phyloP scores from a whole-genome alignment of 2,797 vertebrate species.

The Spheniscus humboldti region DNA sequence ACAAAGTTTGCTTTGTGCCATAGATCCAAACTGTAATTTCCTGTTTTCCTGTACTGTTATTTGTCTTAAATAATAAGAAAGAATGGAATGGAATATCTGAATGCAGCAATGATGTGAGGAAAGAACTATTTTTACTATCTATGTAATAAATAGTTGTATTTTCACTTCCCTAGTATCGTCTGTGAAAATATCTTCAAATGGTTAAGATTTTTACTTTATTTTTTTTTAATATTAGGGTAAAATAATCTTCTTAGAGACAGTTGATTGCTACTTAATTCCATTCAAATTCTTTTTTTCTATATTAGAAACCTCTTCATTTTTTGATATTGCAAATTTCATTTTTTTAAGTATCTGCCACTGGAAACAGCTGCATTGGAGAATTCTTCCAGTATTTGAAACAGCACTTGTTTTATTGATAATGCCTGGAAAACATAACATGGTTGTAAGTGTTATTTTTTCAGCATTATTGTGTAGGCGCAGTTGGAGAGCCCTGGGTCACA shows the following conservation, averaged over 20 bases:
- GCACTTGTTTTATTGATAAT: background rate
- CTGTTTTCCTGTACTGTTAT: background rate
- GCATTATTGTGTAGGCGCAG: background rate
- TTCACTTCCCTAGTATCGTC: background rate
- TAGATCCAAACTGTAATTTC: background rate
- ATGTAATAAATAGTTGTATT: background rate
- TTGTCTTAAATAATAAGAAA: background rate
- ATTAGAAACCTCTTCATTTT: background rate
- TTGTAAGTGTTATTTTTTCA: background rate
- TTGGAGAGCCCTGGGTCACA: background rate
- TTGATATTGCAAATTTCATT: background rate
- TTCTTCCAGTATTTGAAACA: background rate
- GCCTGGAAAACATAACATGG: background rate
- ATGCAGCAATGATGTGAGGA: background rate
- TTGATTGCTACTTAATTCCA: background rate
- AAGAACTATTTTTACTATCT: background rate
- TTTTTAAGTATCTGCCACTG: background rate
- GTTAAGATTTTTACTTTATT: background rate
- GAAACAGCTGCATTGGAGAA: background rate
- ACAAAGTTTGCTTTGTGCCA: background rate
- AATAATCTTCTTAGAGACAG: background rate
- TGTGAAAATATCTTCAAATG: background rate
- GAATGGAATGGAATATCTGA: background rate
- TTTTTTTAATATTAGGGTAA: background rate
- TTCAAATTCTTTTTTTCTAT: background rate